phyloP scores from a whole-genome alignment of 2,113 vertebrate species.

The Bujurquina vittata region DNA sequence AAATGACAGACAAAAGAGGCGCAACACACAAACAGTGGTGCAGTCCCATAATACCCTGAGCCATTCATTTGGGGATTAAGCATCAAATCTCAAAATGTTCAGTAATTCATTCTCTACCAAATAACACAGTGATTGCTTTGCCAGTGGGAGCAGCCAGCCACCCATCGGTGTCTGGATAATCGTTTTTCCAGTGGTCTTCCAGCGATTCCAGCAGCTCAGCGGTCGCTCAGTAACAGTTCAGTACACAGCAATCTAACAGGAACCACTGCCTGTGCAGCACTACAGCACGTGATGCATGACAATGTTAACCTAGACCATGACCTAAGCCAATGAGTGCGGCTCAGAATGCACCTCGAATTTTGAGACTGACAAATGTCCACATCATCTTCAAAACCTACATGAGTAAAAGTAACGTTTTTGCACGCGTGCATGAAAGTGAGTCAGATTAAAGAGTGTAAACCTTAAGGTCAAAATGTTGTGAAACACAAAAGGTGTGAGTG shows the following conservation, averaged over 20 bases:
- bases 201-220: conserved; percentile 52
- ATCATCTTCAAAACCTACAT: background rate
- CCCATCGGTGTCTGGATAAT: conserved; percentile 59
- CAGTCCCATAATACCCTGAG: conserved; percentile 24
- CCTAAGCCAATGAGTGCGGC: background rate
- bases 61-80: conserved; percentile 66
- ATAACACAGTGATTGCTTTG: conserved; percentile 60
- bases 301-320: background rate
- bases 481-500: background rate
- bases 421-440: background rate
- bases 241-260: conserved; percentile 29
- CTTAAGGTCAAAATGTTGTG: background rate
- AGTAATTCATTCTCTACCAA: conserved; percentile 57
- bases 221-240: conserved; percentile 46
- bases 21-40: background rate
- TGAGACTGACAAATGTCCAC: background rate
- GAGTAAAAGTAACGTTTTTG: background rate
- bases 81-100: conserved; percentile 64
- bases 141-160: conserved; percentile 55
- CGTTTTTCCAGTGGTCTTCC: conserved; percentile 47
- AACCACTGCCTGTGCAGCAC: conserved; percentile 11
- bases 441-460: background rate
- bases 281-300: conserved; percentile 22
- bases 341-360: background rate
- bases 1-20: conserved; percentile 12